Evolutionary conservation across 2,888 invertebrate genomes (phyloP), one percentile per base, ranked within the genome.

Genomic region (Selenia dentaria): DNA sequence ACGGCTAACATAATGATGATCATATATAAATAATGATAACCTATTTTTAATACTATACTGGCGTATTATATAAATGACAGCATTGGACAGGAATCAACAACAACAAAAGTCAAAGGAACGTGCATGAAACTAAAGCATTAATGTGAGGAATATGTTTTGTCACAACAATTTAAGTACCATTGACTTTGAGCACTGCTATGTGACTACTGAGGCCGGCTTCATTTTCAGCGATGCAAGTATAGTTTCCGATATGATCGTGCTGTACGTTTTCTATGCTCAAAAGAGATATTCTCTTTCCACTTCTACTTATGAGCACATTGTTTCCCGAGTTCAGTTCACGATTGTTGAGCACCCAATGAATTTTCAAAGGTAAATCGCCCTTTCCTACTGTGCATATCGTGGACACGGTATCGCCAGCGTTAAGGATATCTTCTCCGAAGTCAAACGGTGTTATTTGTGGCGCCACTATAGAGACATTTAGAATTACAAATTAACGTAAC

Each of bases 371-470:
- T 39, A 93, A 76, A 76, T 95, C 95, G 27, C 95, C 95, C 77
- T 95, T 94, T 42, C 92, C 91, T 39, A 94, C 92, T 42, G 94
- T 92, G 71, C 95, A 95, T 44, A 93, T 93, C 10, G 93, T 90
- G 55, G 94, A 92, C 41, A 94, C 93, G 70, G 94, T 92, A 78
- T 96, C 95, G 65, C 94, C 94, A 54, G 94, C 94, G 74, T 95
- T 94, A 32, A 92, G 89, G 33, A 93, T 91, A 54, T 94, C 94
- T 59, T 95, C 94, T 53, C 95, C 95, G 64, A 96, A 95, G 68
- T 92, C 92, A 69, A 95, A 94, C 26, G 94, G 93, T 64, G 93
- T 92, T 64, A 95, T 94, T 90, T 94, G 94, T 48, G 95, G 95
- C 59, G 92, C 83, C 73, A 95, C 94, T 94, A 79, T 16, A 16